Conservation (phyloP, 2,888 invertebrate species). For the Pemphredon lugubris region DNA sequence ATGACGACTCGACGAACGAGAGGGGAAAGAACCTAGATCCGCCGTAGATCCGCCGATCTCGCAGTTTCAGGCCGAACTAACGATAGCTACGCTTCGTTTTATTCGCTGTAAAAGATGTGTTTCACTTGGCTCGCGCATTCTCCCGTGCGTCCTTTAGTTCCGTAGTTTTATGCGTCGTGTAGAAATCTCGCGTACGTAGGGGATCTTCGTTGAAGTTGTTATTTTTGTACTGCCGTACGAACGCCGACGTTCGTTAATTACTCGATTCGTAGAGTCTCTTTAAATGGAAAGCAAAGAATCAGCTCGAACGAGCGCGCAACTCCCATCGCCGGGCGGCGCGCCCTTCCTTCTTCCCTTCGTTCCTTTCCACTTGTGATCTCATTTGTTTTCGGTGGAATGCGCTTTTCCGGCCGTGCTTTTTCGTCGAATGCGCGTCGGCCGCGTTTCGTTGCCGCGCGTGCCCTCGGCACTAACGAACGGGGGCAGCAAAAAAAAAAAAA, state of each 20-base stretch:
- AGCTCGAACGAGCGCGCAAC: too few species aligned
- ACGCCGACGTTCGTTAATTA: constrained; percentile 35
- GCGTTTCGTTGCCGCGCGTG: too few species aligned
- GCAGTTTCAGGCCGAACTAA: constrained; percentile 43
- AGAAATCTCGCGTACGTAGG: constrained; percentile 39
- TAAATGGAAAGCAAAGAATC: constrained; percentile 24
- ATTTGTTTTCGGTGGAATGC: constrained; percentile 30
- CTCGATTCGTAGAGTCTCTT: constrained; percentile 24
- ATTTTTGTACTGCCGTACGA: constrained; percentile 50
- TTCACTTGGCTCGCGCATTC: constrained; percentile 35
- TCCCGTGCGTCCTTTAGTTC: constrained; percentile 33
- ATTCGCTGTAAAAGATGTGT: constrained; percentile 42
- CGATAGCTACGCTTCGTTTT: constrained; percentile 45
- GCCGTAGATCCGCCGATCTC: background rate
- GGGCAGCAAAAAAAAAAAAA: too few species aligned
- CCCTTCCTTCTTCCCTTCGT: constrained; percentile 23
- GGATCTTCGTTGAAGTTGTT: constrained; percentile 56
- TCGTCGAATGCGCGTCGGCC: too few species aligned
- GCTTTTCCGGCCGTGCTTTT: too few species aligned
- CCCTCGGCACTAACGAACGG: too few species aligned
- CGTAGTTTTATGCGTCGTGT: constrained; percentile 49
- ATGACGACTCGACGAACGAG: too few species aligned
- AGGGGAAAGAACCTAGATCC: too few species aligned
- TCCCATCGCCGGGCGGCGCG: too few species aligned
- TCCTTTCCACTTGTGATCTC: constrained; percentile 56